Percentiles rank a stretch among this genome's conserved stretches.
Evolutionary conservation across 2,888 invertebrate species (phyloP).

Genomic region (Eledona agricola): DNA sequence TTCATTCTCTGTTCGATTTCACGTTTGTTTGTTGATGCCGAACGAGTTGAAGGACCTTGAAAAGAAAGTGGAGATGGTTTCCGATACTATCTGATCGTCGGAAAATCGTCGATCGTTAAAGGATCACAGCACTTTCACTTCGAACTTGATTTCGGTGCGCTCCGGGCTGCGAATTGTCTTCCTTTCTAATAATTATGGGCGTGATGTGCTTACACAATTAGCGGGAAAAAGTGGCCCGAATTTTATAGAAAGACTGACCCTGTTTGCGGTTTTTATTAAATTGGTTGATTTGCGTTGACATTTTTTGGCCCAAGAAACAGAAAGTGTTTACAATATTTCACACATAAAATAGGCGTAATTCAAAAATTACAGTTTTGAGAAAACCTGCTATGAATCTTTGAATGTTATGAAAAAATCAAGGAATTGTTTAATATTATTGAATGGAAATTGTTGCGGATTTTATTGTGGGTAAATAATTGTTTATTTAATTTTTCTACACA

Average conservation of each 20-base stretch:
- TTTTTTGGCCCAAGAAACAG: too few relatives aligned
- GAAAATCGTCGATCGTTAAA: slow-evolving; percentile 20
- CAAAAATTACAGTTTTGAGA: too few relatives aligned
- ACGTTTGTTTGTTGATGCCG: slow-evolving; percentile 18
- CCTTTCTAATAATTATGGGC: slow-evolving; percentile 20
- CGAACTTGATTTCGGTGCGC: slow-evolving; percentile 25
- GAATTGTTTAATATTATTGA: too few relatives aligned
- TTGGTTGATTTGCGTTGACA: too few relatives aligned
- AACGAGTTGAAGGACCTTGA: slow-evolving; percentile 39
- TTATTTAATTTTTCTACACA: too few relatives aligned
- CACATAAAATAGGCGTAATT: too few relatives aligned
- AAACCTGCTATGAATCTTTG: too few relatives aligned
- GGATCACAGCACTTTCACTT: slow-evolving; percentile 41
- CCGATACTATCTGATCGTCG: slow-evolving; percentile 25
- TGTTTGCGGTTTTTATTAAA: too few relatives aligned
- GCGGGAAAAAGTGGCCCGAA: slow-evolving; percentile 15
- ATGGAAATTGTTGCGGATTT: too few relatives aligned
- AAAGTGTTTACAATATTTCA: too few relatives aligned
- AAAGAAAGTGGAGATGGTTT: slow-evolving; percentile 43
- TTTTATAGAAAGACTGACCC: slow-evolving; percentile 4
- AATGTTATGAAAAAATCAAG: too few relatives aligned
- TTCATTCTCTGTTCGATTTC: slow-evolving; percentile 2
- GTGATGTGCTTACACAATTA: slow-evolving; percentile 12
- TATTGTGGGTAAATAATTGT: too few relatives aligned
- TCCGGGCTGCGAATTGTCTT: slow-evolving; percentile 20